Conservation (phyloP, 2,797 vertebrate species). For the Melanotaenia boesemani region DNA sequence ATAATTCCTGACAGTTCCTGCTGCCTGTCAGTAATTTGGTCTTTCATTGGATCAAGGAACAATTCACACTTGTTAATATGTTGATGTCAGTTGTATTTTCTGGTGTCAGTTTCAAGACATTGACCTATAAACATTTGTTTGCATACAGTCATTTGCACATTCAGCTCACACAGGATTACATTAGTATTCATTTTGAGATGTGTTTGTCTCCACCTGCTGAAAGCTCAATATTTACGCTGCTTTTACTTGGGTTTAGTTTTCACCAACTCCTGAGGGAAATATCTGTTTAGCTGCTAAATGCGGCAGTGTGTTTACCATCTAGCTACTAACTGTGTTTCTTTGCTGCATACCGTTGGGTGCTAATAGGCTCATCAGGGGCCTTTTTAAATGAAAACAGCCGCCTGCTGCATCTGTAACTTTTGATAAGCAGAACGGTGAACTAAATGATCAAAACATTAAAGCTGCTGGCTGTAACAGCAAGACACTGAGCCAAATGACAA, state of each 20-base stretch:
- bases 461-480: not conserved
- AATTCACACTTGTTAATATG: slow-evolving; percentile 2
- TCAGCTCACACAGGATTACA: not conserved
- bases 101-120: not conserved
- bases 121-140: slow-evolving; percentile 2
- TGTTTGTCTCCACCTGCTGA: slow-evolving; percentile 10
- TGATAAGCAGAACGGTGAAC: not conserved
- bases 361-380: not conserved
- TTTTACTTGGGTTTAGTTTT: slow-evolving; percentile 8
- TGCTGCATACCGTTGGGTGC: not conserved
- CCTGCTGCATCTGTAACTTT: slow-evolving; percentile 8
- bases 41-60: slow-evolving; percentile 15
- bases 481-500: not conserved
- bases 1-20: not conserved
- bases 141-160: not conserved
- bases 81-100: not conserved
- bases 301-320: not conserved
- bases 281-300: slow-evolving; percentile 15
- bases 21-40: slow-evolving; percentile 1
- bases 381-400: slow-evolving; percentile 15
- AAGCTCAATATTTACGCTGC: slow-evolving; percentile 8
- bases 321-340: not conserved
- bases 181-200: slow-evolving; percentile 10
- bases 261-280: slow-evolving; percentile 19
- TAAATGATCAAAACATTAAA: not conserved